Conservation (phyloP, 1,140 invertebrate species). For the Zaprionus gabonicus region DNA sequence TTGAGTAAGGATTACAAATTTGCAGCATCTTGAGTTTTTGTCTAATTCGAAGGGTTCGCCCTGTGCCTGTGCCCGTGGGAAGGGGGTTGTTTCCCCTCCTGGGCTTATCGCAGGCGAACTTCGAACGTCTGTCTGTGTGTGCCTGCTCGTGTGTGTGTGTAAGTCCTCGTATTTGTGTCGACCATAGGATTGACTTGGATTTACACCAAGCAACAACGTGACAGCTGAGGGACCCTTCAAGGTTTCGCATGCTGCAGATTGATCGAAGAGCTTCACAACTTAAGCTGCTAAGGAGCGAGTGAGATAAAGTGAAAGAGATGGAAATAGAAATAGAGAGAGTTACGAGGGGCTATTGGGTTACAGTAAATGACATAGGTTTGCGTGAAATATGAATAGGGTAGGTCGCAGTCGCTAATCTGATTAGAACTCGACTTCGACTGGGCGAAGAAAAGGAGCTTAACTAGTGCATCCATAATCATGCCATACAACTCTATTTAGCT, state of each 20-base stretch:
- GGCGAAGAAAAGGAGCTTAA: background rate
- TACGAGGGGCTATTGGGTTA: conserved; percentile 48
- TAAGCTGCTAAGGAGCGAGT: conserved; percentile 24
- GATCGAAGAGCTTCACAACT: conserved; percentile 49
- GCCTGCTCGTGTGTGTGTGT: conserved; percentile 12
- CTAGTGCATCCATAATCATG: background rate
- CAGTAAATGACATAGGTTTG: conserved; percentile 71
- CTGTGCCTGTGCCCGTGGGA: background rate
- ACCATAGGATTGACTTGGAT: conserved; percentile 73
- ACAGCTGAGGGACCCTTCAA: conserved; percentile 48
- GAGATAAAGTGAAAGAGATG: background rate
- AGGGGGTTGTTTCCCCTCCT: conserved; percentile 16
- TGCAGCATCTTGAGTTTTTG: conserved; percentile 78
- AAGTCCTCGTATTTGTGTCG: conserved; percentile 37
- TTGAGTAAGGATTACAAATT: conserved; percentile 77
- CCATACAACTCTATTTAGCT: background rate
- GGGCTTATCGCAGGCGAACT: conserved; percentile 41
- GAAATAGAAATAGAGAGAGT: background rate
- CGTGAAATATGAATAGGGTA: conserved; percentile 79
- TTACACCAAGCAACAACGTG: conserved; percentile 63
- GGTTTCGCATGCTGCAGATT: conserved; percentile 45
- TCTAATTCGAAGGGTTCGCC: conserved; percentile 65
- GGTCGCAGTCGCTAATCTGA: conserved; percentile 75
- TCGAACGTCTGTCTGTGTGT: conserved; percentile 9
- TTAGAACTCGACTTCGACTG: conserved; percentile 49